Percentiles rank a stretch among this genome's conserved stretches.
Evolutionary conservation across 2,113 vertebrate species (phyloP).

Genomic region (Sprattus sprattus): DNA sequence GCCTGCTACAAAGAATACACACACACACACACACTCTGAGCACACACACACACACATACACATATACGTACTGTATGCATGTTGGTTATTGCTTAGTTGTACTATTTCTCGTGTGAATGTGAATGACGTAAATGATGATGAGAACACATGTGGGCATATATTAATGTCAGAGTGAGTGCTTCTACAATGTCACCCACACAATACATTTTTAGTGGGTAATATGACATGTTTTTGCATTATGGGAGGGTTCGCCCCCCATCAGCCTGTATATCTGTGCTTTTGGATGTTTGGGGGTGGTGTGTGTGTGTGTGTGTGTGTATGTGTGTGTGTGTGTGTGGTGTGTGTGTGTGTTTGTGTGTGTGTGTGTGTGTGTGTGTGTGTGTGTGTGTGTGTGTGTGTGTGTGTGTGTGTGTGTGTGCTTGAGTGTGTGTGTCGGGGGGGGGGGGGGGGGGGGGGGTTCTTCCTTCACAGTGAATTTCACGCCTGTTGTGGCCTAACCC

Average conservation of each 20-base stretch:
- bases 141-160: background rate
- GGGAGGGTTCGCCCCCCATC: no score
- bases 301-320: conserved; percentile 11
- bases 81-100: background rate
- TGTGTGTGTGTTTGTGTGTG: no score
- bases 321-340: background rate
- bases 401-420: conserved; percentile 21
- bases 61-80: conserved; percentile 8
- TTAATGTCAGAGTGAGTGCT: background rate
- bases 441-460: background rate
- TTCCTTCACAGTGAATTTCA: conserved; percentile 5
- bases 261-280: no score
- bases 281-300: no score
- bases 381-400: conserved; percentile 16
- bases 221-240: no score
- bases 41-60: conserved; percentile 7
- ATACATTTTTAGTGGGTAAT: no score
- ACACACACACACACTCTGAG: conserved; percentile 26
- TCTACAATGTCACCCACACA: no score
- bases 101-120: background rate
- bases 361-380: conserved; percentile 25
- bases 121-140: background rate
- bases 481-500: background rate
- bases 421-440: background rate
- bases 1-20: conserved; percentile 16